Conservation (phyloP, 2,888 invertebrate genomes). For the Empis stercorea region DNA sequence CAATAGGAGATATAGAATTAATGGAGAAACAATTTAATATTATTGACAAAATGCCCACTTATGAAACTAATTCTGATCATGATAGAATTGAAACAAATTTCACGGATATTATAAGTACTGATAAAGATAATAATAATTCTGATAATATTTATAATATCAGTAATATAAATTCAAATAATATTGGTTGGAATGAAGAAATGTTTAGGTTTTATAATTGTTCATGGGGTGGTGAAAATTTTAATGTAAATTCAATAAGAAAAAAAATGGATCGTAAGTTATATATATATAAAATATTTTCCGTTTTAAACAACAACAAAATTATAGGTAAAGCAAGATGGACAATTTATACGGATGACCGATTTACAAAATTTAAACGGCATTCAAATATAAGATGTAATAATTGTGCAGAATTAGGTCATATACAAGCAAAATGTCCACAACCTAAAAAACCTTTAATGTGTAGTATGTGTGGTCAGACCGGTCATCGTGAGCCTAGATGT, state of each 20-base stretch:
- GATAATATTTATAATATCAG: neutral
- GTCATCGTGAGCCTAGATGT: conserved; percentile 53
- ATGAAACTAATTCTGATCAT: conserved; percentile 1
- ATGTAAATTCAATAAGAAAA: conserved; percentile 42
- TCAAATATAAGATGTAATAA: conserved; percentile 43
- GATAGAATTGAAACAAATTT: conserved; percentile 12
- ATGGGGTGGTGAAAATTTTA: conserved; percentile 51
- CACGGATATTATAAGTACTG: conserved; percentile 8
- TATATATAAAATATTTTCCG: neutral
- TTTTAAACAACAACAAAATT: neutral
- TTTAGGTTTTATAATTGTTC: conserved; percentile 51
- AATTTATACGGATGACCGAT: conserved; percentile 25
- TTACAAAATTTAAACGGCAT: conserved; percentile 18
- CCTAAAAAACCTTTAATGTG: conserved; percentile 44
- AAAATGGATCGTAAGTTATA: conserved; percentile 48
- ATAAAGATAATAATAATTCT: conserved; percentile 3
- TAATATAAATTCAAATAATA: conserved; percentile 11
- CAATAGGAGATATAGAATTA: neutral
- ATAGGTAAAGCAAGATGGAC: conserved; percentile 23
- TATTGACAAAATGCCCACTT: neutral
- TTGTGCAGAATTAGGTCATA: conserved; percentile 53
- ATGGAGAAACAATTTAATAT: neutral
- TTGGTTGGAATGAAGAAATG: conserved; percentile 41
- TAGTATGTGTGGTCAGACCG: conserved; percentile 52
- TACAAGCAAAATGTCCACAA: conserved; percentile 44